Percentiles rank a stretch among this genome's conserved stretches.
Evolutionary conservation across 2,797 vertebrate genomes (phyloP).

Genomic region (Rhadinocentrus ornatus): DNA sequence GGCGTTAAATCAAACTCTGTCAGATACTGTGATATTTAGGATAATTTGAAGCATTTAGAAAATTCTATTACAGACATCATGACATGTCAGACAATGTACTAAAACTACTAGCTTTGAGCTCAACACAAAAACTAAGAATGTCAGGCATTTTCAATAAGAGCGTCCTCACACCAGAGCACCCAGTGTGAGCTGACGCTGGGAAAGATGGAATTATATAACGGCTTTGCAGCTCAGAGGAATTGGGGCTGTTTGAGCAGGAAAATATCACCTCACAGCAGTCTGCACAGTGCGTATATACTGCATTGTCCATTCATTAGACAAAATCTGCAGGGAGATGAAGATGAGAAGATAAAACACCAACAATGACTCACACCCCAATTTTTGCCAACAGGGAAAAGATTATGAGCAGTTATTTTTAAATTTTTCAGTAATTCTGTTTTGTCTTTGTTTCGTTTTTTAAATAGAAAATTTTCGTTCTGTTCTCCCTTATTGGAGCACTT

Average conservation of each 20-base stretch:
- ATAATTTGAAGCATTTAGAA: no score
- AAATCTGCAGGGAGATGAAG: conserved; percentile 19
- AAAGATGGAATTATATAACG: conserved; percentile 28
- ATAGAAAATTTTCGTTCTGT: neutral
- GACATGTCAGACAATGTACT: accelerated
- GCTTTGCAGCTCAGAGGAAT: neutral
- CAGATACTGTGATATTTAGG: no score
- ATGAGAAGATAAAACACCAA: conserved; percentile 10
- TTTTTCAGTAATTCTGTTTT: neutral
- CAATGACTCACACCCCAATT: conserved; percentile 22
- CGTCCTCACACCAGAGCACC: neutral
- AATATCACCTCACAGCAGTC: conserved; percentile 20
- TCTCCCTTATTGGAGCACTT: neutral
- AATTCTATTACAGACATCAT: neutral
- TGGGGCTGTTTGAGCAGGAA: neutral
- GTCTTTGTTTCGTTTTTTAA: neutral
- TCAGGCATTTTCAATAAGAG: conserved; percentile 23
- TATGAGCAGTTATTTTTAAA: neutral
- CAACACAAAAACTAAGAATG: conserved; percentile 12
- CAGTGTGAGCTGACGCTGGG: neutral
- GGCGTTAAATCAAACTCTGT: no score
- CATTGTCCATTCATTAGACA: conserved; percentile 24
- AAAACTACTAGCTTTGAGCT: conserved; percentile 1
- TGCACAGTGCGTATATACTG: conserved; percentile 4
- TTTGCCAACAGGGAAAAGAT: conserved; percentile 23